phyloP scores from a whole-genome alignment of 1,140 invertebrate genomes.

The Lanistes nyassanus region DNA sequence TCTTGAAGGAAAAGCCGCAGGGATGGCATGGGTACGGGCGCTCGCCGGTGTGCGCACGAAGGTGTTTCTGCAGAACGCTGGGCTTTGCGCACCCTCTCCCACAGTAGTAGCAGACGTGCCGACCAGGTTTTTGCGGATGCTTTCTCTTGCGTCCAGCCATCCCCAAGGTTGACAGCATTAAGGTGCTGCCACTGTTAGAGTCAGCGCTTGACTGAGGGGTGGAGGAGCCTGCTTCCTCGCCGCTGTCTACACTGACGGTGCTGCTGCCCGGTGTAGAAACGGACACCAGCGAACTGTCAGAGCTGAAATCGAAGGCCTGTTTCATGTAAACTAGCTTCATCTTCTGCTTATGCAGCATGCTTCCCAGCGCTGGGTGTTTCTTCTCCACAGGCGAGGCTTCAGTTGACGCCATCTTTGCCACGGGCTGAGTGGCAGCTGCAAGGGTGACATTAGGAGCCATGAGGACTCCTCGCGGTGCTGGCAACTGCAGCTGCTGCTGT shows the following conservation, averaged over 20 bases:
- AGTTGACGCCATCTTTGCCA: not conserved
- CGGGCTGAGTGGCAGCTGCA: not conserved
- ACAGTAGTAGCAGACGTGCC: slow-evolving; percentile 87
- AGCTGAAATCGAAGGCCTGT: slow-evolving; percentile 5
- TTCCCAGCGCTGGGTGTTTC: slow-evolving; percentile 26
- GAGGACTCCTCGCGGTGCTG: slow-evolving; percentile 8
- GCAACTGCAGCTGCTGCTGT: slow-evolving; percentile 5
- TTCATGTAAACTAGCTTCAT: slow-evolving; percentile 43
- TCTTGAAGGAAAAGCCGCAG: slow-evolving; percentile 93
- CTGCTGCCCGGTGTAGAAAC: slow-evolving; percentile 15
- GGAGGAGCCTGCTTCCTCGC: slow-evolving; percentile 5
- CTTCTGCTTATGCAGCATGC: slow-evolving; percentile 28
- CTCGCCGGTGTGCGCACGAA: slow-evolving; percentile 88
- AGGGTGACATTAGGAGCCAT: slow-evolving; percentile 9
- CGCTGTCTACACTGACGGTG: slow-evolving; percentile 26
- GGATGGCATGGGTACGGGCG: slow-evolving; percentile 88
- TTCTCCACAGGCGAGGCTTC: slow-evolving; percentile 7
- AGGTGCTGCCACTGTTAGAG: slow-evolving; percentile 21
- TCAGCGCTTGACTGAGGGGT: slow-evolving; percentile 17
- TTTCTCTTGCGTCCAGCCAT: slow-evolving; percentile 6
- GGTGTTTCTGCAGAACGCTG: slow-evolving; percentile 93
- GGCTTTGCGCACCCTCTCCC: slow-evolving; percentile 89
- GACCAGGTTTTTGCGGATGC: slow-evolving; percentile 65
- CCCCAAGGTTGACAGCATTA: not conserved
- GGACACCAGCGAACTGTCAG: not conserved